These are phyloP conservation scores for Hydrocynus forskahlii DNA, from an alignment of 2,797 vertebrate species.

Conservation along the genomic window DNA sequence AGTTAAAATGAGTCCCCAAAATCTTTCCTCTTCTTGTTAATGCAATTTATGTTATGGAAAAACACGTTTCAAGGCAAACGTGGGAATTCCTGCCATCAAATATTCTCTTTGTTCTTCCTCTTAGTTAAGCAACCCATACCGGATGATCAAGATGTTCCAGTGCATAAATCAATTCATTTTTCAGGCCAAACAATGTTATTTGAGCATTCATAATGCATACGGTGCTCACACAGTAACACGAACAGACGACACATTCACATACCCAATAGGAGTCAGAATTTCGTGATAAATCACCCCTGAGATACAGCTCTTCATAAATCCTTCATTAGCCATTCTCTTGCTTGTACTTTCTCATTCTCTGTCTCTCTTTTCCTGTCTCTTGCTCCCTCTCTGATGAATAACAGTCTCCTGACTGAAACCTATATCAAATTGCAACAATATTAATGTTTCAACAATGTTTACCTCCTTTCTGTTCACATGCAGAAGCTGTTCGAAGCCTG, in stretches of 20 bases:
- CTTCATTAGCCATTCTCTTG: constrained; percentile 52
- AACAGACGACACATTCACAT: constrained; percentile 13
- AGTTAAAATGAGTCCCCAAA: background rate
- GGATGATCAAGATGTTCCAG: constrained; percentile 19
- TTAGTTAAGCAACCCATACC: constrained; percentile 34
- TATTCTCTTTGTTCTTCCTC: constrained; percentile 6
- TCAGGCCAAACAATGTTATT: constrained; percentile 41
- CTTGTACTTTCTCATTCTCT: background rate
- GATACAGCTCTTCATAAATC: constrained; percentile 56
- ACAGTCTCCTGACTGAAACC: constrained; percentile 43
- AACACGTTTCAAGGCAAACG: background rate
- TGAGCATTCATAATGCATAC: constrained; percentile 39
- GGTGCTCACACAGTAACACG: constrained; percentile 21
- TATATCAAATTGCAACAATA: constrained; percentile 53
- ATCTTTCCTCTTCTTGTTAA: background rate
- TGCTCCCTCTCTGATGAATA: constrained; percentile 35
- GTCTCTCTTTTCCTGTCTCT: background rate
- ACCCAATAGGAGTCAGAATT: constrained; percentile 28
- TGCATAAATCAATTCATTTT: constrained; percentile 43
- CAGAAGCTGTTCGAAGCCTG: background rate
- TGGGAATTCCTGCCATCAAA: background rate
- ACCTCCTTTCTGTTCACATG: constrained; percentile 27
- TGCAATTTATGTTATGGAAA: background rate
- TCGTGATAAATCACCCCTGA: constrained; percentile 52
- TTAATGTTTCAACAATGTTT: constrained; percentile 51